phyloP scores from a whole-genome alignment of 2,797 vertebrate species.

The Parauchenoglanis punctatus region DNA sequence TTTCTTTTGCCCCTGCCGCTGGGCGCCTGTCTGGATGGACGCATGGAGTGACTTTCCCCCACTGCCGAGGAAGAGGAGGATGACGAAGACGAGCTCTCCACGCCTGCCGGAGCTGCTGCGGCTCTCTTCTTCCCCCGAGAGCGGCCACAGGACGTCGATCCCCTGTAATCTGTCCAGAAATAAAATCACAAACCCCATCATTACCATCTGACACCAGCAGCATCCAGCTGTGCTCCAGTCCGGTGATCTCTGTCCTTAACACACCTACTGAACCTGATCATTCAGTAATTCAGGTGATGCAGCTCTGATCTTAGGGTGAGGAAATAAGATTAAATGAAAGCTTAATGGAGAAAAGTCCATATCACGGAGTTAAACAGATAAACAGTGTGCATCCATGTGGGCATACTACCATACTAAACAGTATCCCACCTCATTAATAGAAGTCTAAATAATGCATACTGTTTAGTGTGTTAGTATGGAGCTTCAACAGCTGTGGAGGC shows the following conservation, averaged over 20 bases:
- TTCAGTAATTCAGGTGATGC: background rate
- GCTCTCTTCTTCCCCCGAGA: constrained; percentile 85
- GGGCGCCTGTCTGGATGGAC: constrained; percentile 86
- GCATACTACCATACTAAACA: background rate
- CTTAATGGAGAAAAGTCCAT: background rate
- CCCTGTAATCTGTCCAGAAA: constrained; percentile 69
- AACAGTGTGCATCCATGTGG: background rate
- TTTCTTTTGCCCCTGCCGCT: constrained; percentile 72
- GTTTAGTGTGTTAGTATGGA: background rate
- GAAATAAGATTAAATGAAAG: background rate
- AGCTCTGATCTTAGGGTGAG: background rate
- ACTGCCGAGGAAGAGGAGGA: background rate
- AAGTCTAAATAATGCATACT: background rate
- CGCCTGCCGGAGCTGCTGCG: constrained; percentile 72
- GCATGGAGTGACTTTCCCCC: constrained; percentile 81
- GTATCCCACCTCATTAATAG: background rate
- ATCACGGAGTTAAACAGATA: background rate
- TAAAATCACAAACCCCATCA: no score
- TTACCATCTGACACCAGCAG: background rate
- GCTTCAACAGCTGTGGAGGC: background rate
- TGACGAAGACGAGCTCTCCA: constrained; percentile 54
- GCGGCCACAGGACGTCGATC: constrained; percentile 75
- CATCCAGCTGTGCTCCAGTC: background rate
- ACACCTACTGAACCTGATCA: background rate
- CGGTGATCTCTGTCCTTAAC: background rate